A percentile compares a stretch with the other conserved stretches of the same genome.
phyloP scores from a whole-genome alignment of 2,888 invertebrate species.

The Caenorhabditis panamensis region DNA sequence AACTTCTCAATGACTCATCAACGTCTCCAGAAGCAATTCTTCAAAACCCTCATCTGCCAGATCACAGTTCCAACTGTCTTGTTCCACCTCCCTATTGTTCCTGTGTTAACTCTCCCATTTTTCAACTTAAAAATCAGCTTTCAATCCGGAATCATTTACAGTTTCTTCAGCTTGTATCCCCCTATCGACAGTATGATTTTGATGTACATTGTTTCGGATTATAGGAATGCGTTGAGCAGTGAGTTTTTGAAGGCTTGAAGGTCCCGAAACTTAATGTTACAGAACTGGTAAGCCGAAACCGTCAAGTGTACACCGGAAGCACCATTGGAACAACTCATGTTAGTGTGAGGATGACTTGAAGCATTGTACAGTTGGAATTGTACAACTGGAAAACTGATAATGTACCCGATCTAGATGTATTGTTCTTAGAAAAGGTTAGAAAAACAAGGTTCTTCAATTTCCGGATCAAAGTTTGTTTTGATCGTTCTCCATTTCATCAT shows the following conservation, averaged over 20 bases:
- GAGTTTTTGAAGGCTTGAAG: no score
- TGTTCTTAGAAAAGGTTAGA: no score
- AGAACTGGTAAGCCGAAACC: constrained; percentile 21
- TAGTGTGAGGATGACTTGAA: constrained; percentile 26
- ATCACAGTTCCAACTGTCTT: constrained; percentile 31
- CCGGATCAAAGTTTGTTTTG: no score
- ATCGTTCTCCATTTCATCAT: no score
- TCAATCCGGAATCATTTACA: constrained; percentile 49
- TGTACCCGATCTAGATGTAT: no score
- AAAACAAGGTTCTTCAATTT: no score
- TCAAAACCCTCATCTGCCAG: constrained; percentile 32
- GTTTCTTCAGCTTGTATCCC: constrained; percentile 41
- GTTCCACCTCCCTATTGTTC: constrained; percentile 39
- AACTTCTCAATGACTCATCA: constrained; percentile 37
- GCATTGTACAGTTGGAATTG: not conserved
- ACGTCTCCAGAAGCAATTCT: constrained; percentile 41
- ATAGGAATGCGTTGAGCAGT: constrained; percentile 43
- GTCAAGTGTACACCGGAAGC: constrained; percentile 41
- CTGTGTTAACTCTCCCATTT: constrained; percentile 31
- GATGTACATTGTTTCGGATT: constrained; percentile 38
- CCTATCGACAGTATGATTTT: constrained; percentile 34
- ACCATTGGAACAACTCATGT: constrained; percentile 6
- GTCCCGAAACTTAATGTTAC: no score
- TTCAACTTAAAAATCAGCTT: constrained; percentile 20
- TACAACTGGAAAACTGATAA: no score